Conservation (phyloP, 1,140 invertebrate genomes). For the Stegodyphus mimosarum region DNA sequence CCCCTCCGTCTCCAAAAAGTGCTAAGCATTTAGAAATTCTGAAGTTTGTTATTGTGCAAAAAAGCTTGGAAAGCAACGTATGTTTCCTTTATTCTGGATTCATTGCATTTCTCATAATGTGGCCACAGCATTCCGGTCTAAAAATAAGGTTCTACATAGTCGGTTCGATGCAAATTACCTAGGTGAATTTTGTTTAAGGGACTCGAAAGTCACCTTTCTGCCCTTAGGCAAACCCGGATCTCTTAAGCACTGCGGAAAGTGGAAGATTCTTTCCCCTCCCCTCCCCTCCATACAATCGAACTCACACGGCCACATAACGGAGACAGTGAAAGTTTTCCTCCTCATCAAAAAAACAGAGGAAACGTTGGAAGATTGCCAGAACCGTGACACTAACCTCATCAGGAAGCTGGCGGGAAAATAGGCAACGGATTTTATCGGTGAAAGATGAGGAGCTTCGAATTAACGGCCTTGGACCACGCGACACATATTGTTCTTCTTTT, state of each 20-base stretch:
- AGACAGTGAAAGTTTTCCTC: conserved; percentile 27
- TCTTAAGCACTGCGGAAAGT: background rate
- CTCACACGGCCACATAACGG: background rate
- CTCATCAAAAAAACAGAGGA: conserved; percentile 37
- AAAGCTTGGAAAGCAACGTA: no score
- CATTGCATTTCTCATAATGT: no score
- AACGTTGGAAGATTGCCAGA: conserved; percentile 47
- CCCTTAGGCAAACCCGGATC: conserved; percentile 3
- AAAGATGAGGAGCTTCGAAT: conserved; percentile 18
- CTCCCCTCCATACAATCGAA: background rate
- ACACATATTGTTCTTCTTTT: conserved; percentile 21
- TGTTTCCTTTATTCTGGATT: no score
- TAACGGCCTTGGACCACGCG: conserved; percentile 45
- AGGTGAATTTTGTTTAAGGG: no score
- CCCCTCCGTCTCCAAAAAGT: no score
- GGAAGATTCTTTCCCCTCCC: background rate
- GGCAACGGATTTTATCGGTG: conserved; percentile 35
- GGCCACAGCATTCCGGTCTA: no score
- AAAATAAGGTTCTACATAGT: no score
- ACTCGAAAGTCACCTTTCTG: no score
- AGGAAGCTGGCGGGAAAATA: conserved; percentile 35
- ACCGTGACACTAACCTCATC: conserved; percentile 44
- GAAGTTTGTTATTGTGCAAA: no score
- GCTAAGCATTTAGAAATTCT: no score
- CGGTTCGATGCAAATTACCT: no score